A percentile compares a stretch with the other conserved stretches of the same genome.
Conservation (phyloP, 1,140 invertebrate genomes). For the Palaemon carinicauda region DNA sequence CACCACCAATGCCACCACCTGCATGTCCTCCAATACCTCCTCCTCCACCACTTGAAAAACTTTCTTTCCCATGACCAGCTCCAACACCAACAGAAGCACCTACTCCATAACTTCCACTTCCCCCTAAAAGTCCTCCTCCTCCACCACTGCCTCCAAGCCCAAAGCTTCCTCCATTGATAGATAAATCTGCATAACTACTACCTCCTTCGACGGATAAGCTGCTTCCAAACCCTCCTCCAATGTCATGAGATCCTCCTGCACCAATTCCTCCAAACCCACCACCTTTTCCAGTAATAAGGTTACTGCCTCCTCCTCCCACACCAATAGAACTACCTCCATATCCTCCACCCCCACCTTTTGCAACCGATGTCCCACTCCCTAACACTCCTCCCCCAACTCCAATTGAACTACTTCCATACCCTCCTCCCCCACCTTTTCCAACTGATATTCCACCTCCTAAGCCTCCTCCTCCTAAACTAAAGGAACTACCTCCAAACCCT, state of each 20-base stretch:
- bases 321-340: not conserved
- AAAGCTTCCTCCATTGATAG: not conserved
- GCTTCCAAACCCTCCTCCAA: not conserved
- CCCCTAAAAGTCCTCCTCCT: not conserved
- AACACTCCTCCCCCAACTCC: not conserved
- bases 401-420: not conserved
- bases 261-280: conserved; percentile 11
- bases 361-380: conserved; percentile 30
- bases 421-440: not conserved
- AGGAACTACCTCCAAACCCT: not conserved
- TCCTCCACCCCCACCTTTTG: conserved; percentile 16
- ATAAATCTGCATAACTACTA: no score
- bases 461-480: not conserved
- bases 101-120: not conserved
- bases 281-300: not conserved
- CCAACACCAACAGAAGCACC: not conserved
- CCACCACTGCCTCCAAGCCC: not conserved
- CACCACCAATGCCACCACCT: not conserved
- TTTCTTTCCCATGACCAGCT: not conserved
- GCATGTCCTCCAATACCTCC: not conserved
- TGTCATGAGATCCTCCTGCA: not conserved
- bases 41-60: not conserved
- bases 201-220: no score
- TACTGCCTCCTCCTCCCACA: not conserved
- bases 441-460: not conserved